phyloP scores from a whole-genome alignment of 2,888 invertebrate genomes.

The Metalampra italica region DNA sequence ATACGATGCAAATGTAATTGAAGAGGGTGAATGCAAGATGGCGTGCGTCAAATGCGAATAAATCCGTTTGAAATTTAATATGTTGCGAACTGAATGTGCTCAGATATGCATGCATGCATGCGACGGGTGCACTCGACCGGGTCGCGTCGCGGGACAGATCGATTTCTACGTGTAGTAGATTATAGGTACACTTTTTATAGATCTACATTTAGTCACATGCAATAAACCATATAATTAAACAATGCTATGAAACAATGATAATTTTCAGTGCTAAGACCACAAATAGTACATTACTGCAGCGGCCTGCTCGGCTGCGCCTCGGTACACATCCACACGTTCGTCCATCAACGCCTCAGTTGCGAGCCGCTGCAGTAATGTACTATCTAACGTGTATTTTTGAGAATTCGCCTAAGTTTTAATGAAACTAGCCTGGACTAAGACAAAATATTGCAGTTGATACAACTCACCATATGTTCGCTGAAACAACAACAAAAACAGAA shows the following conservation, averaged over 20 bases:
- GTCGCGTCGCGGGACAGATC: slow-evolving; percentile 23
- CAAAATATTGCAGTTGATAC: neutral
- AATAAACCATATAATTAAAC: no score
- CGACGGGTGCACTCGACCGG: slow-evolving; percentile 29
- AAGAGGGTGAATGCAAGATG: slow-evolving; percentile 28
- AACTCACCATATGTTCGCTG: slow-evolving; percentile 1
- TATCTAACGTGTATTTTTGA: no score
- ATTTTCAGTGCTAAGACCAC: no score
- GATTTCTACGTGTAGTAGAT: slow-evolving; percentile 21
- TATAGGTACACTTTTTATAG: slow-evolving; percentile 8
- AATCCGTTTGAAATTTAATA: slow-evolving; percentile 69
- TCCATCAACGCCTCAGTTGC: no score
- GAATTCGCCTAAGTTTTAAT: no score
- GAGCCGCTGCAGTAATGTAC: no score
- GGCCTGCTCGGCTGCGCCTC: no score
- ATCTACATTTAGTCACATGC: no score
- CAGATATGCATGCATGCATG: slow-evolving; percentile 38
- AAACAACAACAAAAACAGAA: slow-evolving; percentile 13
- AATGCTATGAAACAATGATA: no score
- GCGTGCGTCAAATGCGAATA: slow-evolving; percentile 42
- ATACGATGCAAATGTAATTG: slow-evolving; percentile 33
- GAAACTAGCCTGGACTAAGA: no score
- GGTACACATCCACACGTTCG: no score
- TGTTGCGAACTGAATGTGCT: slow-evolving; percentile 41
- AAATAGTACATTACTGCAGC: no score